These are phyloP conservation scores for Poecile montanus DNA, from an alignment of 2,797 vertebrate genomes.

Conservation along the genomic window DNA sequence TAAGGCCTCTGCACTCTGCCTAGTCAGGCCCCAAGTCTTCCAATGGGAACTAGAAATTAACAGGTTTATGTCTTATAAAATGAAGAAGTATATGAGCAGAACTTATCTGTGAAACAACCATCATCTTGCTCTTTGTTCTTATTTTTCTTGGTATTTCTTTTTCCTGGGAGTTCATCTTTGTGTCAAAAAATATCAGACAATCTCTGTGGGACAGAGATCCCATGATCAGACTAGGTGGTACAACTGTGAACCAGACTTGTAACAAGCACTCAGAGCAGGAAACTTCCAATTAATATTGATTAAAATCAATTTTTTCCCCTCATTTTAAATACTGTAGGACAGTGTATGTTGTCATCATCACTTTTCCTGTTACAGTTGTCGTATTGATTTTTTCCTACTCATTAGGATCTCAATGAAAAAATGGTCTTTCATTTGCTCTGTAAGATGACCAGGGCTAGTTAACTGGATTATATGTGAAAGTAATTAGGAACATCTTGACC, in stretches of 20 bases:
- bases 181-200: background rate
- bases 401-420: background rate
- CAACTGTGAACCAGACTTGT: background rate
- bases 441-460: background rate
- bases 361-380: background rate
- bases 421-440: background rate
- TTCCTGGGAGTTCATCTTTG: background rate
- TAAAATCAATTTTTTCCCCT: background rate
- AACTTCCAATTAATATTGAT: slow-evolving; percentile 1
- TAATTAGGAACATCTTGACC: background rate
- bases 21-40: background rate
- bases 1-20: background rate
- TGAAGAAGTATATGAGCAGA: background rate
- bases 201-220: background rate
- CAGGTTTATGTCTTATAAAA: background rate
- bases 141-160: background rate
- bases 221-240: background rate
- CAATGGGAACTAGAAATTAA: background rate
- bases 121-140: background rate
- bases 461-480: background rate
- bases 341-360: background rate
- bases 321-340: background rate
- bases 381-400: background rate
- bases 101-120: background rate
- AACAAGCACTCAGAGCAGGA: background rate